Conservation (phyloP, 2,888 invertebrate genomes). For the Oligia latruncula region DNA sequence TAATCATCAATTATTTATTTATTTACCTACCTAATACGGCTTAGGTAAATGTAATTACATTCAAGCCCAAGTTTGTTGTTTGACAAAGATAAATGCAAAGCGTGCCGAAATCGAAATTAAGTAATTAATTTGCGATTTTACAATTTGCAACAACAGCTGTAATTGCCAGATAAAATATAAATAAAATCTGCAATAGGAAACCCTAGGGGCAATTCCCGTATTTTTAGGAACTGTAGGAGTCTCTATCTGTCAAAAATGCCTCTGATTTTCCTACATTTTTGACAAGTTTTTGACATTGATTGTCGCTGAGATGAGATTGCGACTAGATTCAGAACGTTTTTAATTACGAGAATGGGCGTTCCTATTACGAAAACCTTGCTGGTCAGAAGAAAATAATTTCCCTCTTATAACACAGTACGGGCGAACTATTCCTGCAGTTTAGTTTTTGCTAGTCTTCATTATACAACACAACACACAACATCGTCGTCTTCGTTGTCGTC, state of each 20-base stretch:
- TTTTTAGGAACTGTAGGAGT: too few relatives aligned
- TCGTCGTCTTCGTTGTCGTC: too few relatives aligned
- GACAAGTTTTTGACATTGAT: too few relatives aligned
- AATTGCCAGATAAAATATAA: background rate
- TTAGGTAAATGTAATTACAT: background rate
- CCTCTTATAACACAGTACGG: background rate
- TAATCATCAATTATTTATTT: constrained; percentile 5
- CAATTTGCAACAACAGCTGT: background rate
- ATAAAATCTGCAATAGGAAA: background rate
- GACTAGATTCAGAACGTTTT: too few relatives aligned
- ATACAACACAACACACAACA: too few relatives aligned
- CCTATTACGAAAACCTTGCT: background rate
- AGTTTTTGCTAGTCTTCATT: background rate
- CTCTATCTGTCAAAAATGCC: too few relatives aligned
- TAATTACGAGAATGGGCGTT: too few relatives aligned
- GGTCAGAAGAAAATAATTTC: background rate
- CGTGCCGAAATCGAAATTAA: background rate
- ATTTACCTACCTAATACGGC: constrained; percentile 2
- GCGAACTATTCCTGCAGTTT: background rate
- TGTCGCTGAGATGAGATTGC: too few relatives aligned
- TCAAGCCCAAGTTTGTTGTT: background rate
- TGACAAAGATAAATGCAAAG: constrained; percentile 11
- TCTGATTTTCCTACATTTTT: too few relatives aligned
- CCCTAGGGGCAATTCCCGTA: background rate
- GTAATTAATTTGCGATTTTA: background rate